A percentile compares a stretch with the other conserved stretches of the same genome.
Evolutionary conservation across 2,797 vertebrate genomes (phyloP).

Genomic region (Pantherophis alleghaniensis): DNA sequence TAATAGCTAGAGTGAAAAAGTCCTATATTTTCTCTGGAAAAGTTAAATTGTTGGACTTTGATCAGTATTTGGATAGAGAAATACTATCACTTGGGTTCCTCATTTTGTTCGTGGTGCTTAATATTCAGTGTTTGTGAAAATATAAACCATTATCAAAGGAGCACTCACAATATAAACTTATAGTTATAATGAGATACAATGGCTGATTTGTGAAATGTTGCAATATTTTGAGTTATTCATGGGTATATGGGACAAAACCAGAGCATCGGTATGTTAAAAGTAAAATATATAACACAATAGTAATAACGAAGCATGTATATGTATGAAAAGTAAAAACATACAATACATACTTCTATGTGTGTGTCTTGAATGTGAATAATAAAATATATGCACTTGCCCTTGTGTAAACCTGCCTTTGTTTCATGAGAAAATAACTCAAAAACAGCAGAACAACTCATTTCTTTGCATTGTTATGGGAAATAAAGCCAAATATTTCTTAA

Average conservation of each 20-base stretch:
- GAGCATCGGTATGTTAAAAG: neutral
- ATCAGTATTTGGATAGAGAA: neutral
- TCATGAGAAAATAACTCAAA: neutral
- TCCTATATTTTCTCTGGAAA: neutral
- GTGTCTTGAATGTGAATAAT: neutral
- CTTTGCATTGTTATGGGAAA: neutral
- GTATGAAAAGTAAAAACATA: neutral
- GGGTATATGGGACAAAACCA: neutral
- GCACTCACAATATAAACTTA: neutral
- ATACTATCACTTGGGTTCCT: neutral
- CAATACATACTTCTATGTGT: neutral
- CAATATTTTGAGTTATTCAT: neutral
- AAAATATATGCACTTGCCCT: neutral
- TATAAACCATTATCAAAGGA: neutral
- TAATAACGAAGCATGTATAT: neutral
- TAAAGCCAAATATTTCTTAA: neutral
- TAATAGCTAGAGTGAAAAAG: neutral
- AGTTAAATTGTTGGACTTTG: neutral
- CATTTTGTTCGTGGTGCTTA: neutral
- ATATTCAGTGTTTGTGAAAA: neutral
- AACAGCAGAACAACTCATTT: neutral
- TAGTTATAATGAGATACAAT: neutral
- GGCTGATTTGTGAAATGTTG: neutral
- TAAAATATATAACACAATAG: neutral
- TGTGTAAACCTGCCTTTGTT: neutral